Evolutionary conservation across 2,888 invertebrate genomes (phyloP).

Genomic region (Pristionchus exspectatus): DNA sequence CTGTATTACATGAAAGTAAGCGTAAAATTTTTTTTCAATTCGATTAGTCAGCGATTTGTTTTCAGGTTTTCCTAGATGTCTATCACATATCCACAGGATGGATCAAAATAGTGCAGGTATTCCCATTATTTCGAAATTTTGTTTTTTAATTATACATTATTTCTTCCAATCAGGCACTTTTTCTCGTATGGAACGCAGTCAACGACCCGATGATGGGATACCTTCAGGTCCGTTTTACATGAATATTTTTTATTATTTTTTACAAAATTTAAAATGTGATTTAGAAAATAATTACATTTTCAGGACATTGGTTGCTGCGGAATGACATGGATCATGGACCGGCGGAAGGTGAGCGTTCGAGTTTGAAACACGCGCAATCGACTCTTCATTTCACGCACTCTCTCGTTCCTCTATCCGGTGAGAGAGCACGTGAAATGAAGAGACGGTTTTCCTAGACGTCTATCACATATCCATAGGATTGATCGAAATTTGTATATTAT

Average conservation of each 20-base stretch:
- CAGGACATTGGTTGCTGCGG: slow-evolving; percentile 70
- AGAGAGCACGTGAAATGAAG: neutral
- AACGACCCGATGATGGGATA: slow-evolving; percentile 72
- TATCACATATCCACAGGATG: slow-evolving; percentile 63
- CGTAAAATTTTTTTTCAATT: neutral
- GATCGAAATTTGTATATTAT: no score
- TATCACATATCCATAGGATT: no score
- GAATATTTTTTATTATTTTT: neutral
- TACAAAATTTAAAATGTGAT: no score
- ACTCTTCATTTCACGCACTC: neutral
- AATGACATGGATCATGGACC: slow-evolving; percentile 71
- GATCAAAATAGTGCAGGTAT: slow-evolving; percentile 65
- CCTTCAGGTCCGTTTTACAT: slow-evolving; percentile 60
- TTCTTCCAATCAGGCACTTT: slow-evolving; percentile 58
- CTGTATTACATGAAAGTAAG: slow-evolving; percentile 51
- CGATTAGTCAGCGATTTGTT: neutral
- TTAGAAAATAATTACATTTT: neutral
- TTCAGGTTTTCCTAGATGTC: slow-evolving; percentile 59
- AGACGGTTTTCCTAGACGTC: neutral
- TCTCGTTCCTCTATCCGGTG: neutral
- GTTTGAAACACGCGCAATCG: neutral
- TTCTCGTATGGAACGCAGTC: slow-evolving; percentile 70
- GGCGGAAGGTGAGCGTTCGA: slow-evolving; percentile 60
- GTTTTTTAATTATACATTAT: neutral
- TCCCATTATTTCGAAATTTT: neutral